Evolutionary conservation across 2,888 invertebrate species (phyloP).

Genomic region (Capitulum mitella): DNA sequence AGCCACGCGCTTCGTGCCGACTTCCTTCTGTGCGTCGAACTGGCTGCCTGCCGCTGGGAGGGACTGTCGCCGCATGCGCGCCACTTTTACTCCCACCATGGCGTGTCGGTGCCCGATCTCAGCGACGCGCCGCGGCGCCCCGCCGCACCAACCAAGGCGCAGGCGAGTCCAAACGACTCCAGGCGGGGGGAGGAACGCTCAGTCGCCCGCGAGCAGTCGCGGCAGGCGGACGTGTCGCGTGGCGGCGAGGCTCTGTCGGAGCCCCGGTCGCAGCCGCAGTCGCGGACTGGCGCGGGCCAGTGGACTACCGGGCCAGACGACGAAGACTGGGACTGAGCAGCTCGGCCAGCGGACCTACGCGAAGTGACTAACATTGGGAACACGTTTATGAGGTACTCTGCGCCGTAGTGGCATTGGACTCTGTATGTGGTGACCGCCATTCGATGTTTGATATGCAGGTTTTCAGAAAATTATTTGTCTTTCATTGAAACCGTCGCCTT

Average conservation of each 20-base stretch:
- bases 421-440: no score
- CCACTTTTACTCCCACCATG: background rate
- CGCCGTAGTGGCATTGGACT: no score
- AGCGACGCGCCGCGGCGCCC: background rate
- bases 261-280: background rate
- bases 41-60: background rate
- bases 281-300: background rate
- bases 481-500: background rate
- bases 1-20: background rate
- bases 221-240: background rate
- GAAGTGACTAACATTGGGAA: no score
- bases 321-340: background rate
- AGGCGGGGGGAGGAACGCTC: background rate
- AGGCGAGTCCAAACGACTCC: background rate
- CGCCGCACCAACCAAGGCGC: background rate
- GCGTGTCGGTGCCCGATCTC: background rate
- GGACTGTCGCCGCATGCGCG: background rate
- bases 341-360: no score
- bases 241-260: background rate
- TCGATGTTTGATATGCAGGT: no score
- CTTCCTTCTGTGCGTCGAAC: background rate
- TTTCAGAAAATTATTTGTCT: no score
- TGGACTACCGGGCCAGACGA: background rate
- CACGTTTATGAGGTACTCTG: no score
- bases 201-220: background rate